phyloP scores from a whole-genome alignment of 2,797 vertebrate species.

The Anguilla marmorata region DNA sequence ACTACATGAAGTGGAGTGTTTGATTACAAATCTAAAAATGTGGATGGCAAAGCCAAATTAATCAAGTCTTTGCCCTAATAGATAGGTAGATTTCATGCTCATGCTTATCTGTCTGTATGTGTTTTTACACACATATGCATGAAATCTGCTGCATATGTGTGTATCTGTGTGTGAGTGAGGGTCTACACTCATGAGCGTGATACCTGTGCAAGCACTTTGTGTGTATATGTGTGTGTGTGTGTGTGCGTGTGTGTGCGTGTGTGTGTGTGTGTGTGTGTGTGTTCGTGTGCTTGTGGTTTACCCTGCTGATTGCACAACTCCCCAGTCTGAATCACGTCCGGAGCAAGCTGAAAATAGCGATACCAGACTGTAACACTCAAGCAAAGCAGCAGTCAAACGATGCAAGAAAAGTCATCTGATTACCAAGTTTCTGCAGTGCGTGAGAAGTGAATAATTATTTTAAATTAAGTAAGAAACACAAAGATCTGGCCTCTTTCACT shows the following conservation, averaged over 20 bases:
- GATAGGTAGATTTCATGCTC: too few species aligned
- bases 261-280: neutral
- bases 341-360: slow-evolving; percentile 75
- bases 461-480: neutral
- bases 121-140: neutral
- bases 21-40: too few species aligned
- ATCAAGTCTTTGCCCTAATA: too few species aligned
- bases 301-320: slow-evolving; percentile 70
- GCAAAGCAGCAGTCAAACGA: slow-evolving; percentile 59
- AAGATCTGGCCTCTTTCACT: neutral
- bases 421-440: neutral
- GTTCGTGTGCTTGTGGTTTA: slow-evolving; percentile 27
- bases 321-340: slow-evolving; percentile 79
- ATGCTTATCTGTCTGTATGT: neutral
- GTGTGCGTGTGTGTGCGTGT: neutral
- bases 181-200: neutral
- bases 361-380: slow-evolving; percentile 72
- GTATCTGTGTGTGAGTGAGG: neutral
- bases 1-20: too few species aligned
- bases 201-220: neutral
- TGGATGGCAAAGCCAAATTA: too few species aligned
- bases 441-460: neutral
- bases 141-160: neutral
- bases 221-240: neutral
- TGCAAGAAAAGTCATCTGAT: slow-evolving; percentile 5